Evolutionary conservation across 2,888 invertebrate genomes (phyloP), one percentile per base, ranked within the genome.

Genomic region (Laspeyria flexula): DNA sequence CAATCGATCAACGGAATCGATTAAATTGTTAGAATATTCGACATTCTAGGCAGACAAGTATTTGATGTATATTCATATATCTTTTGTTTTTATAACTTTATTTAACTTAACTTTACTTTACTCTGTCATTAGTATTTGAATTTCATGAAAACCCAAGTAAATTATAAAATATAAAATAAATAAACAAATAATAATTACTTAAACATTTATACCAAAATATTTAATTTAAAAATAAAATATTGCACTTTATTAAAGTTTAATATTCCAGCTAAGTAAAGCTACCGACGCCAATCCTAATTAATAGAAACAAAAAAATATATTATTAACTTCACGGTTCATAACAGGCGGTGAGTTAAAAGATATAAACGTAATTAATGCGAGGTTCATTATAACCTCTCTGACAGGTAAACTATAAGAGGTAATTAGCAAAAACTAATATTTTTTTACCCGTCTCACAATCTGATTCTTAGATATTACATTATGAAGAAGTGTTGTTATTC

Each of bases 281-380:
- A 18, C 12, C 1, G 18, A 37, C 3, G 12, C 21, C 23, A 10
- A 31, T 13, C 21, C 18, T 23, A 30, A 37, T 25, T 44, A 11
- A 34, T n/a, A 16, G 7, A n/a, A 44, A 49, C 51, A 56, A 65
- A 65, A 51, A 41, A n/a, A n/a, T n/a, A 18, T 9, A 13, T 16
- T 10, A 40, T 6, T 27, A 13, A 15, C 18, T 61, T 62, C 54
- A 47, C 43, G 57, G 66, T 60, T 57, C 38, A 45, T 21, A 39
- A 52, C 57, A 50, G 27, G 53, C 52, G 62, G 65, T 55, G 47
- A 34, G 46, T 47, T 50, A 40, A 51, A 62, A 49, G 57, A 42
- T 40, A 44, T 45, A 37, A 51, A 44, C 45, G 43, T 60, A 67
- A 67, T 67, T 63, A 65, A 63, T 50, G 49, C 25, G 43, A 42